Evolutionary conservation across 2,888 invertebrate species (phyloP).

Genomic region (Belgica antarctica): DNA sequence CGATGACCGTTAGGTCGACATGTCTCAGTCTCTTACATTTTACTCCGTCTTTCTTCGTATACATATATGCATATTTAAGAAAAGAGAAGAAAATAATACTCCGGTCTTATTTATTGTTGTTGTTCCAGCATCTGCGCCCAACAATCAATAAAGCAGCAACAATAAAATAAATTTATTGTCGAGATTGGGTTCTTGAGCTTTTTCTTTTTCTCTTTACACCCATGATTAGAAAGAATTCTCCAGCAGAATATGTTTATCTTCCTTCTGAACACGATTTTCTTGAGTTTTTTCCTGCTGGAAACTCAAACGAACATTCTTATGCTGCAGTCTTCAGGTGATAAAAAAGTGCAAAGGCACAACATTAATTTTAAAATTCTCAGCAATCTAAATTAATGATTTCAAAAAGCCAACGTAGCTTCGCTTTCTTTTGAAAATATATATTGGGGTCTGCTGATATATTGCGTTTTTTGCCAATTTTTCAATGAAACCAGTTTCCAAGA

Average conservation of each 20-base stretch:
- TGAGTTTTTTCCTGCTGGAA: too few species aligned
- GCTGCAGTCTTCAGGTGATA: too few species aligned
- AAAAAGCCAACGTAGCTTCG: too few species aligned
- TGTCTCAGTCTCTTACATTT: constrained; percentile 35
- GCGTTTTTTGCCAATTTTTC: too few species aligned
- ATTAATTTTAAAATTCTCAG: too few species aligned
- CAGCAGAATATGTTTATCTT: background rate
- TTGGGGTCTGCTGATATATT: too few species aligned
- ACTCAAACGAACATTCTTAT: too few species aligned
- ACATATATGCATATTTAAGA: constrained; percentile 32
- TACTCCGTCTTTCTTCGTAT: constrained; percentile 37
- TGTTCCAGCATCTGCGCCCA: constrained; percentile 33
- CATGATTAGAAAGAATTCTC: constrained; percentile 29
- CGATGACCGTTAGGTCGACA: constrained; percentile 41
- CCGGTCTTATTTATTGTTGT: constrained; percentile 28
- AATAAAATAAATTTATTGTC: constrained; percentile 33
- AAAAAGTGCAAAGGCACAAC: too few species aligned
- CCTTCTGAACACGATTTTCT: too few species aligned
- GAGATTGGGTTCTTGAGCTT: constrained; percentile 10
- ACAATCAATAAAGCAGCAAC: constrained; percentile 17
- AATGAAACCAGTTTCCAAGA: too few species aligned
- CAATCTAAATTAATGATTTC: too few species aligned
- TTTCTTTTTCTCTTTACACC: constrained; percentile 14
- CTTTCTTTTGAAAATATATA: too few species aligned
- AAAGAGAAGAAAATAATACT: constrained; percentile 6